Evolutionary conservation across 2,113 vertebrate species (phyloP).

Genomic region (Malaclemys terrapin): DNA sequence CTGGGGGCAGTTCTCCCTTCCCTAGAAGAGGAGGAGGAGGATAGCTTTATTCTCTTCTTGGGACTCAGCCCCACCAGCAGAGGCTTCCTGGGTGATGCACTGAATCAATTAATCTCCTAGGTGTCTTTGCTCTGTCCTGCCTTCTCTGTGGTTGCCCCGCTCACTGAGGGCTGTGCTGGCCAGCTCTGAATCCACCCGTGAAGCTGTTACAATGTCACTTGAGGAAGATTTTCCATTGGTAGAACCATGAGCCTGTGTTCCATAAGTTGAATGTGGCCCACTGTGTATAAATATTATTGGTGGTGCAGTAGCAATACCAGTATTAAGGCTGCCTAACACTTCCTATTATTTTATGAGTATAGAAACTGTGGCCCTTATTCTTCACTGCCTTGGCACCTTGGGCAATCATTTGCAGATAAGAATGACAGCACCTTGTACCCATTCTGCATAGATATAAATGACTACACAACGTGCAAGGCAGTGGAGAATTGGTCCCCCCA

Average conservation of each 20-base stretch:
- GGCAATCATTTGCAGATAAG: background rate
- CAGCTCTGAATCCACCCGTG: background rate
- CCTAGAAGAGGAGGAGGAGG: background rate
- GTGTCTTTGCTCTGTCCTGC: background rate
- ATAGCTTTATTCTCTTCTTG: background rate
- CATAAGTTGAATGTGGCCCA: background rate
- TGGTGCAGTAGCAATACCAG: background rate
- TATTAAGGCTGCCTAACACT: background rate
- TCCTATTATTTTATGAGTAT: background rate
- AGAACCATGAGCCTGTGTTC: background rate
- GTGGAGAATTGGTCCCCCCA: background rate
- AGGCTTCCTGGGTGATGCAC: background rate
- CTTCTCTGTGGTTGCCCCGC: background rate
- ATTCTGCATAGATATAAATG: background rate
- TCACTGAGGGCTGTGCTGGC: accelerated
- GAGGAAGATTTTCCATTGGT: background rate
- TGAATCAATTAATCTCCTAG: background rate
- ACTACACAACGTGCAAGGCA: background rate
- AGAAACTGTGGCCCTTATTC: accelerated
- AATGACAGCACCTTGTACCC: background rate
- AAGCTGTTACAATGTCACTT: background rate
- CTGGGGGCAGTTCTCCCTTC: background rate
- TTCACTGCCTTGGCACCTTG: background rate
- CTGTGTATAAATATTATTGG: accelerated
- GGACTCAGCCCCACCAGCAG: background rate